Base-by-base conservation (phyloP, 1,140 invertebrate species). In the Hylaeus anthracinus region DNA sequence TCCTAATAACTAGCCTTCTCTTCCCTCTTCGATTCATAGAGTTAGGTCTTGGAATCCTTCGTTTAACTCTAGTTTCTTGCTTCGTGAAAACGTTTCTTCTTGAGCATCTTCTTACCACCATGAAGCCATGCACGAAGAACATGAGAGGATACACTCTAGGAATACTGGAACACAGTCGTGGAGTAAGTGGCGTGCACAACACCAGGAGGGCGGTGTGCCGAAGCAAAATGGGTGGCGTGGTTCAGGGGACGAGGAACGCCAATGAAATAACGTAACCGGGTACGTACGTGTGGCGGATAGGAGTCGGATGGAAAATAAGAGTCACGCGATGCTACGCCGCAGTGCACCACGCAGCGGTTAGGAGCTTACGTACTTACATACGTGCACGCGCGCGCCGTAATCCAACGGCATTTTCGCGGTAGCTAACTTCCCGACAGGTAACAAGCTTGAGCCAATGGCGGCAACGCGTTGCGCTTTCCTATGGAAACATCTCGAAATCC, bases 261-360 rank as follows among this genome's bases (percentile, higher is more conserved):
- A 45, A 80, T 77, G 77, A 80, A 79, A 84, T 85, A 84, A 74
- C 71, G 70, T 75, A 79, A 79, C 48, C 1, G 60, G 53, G 71
- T 73, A 86, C 61, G 72, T 81, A 82, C 61, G 67, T 66, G 72
- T 61, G 80, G 71, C 39, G 75, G 74, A 65, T 72, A 74, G 69
- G 63, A 88, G 74, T 82, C 81, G 60, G 67, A 83, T 81, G 79
- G 84, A 79, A 86, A 88, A 87, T 88, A 80, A 81, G 70, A 86
- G 82, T 89, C 88, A 89, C 87, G 88, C 88, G 80, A 89, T 64
- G 60, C 58, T 69, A 78, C 81, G 76, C 66, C 83, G 83, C 83
- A 86, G 67, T 80, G 86, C 82, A 88, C 71, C 83, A 85, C 76
- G 82, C 82, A 79, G 84, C 63, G 70, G 53, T 45, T 78, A 79